phyloP scores from a whole-genome alignment of 1,140 invertebrate species.

The Drosophila gunungcola region DNA sequence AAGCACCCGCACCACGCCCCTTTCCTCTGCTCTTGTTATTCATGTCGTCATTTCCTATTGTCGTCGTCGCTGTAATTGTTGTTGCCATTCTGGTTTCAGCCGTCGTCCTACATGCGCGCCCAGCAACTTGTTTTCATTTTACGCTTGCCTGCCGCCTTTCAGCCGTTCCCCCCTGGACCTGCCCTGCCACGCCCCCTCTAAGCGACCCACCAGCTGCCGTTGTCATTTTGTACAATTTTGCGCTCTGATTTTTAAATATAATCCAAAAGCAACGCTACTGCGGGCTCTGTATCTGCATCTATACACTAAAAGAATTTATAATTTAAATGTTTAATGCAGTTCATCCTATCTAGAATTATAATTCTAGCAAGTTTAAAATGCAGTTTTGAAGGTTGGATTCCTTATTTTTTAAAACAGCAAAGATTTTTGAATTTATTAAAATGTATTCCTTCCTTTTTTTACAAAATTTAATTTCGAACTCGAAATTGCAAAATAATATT shows the following conservation, averaged over 20 bases:
- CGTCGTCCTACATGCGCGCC: constrained; percentile 74
- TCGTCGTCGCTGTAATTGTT: constrained; percentile 77
- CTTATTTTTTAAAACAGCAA: too few relatives aligned
- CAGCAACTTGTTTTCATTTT: constrained; percentile 81
- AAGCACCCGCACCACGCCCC: constrained; percentile 4
- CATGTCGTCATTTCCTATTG: constrained; percentile 83
- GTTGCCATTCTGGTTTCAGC: constrained; percentile 77
- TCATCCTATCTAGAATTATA: too few relatives aligned
- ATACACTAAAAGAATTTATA: not conserved
- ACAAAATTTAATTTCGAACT: too few relatives aligned
- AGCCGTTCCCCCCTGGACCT: constrained; percentile 22
- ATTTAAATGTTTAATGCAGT: too few relatives aligned
- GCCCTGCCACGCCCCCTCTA: not conserved
- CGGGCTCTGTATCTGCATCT: constrained; percentile 29
- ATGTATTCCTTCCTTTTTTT: too few relatives aligned
- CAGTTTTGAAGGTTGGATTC: too few relatives aligned
- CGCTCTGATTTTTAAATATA: constrained; percentile 84
- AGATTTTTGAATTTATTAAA: too few relatives aligned
- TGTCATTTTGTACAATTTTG: constrained; percentile 83
- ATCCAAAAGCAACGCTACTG: constrained; percentile 58
- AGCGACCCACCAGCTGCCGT: constrained; percentile 44
- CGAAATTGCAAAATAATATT: too few relatives aligned
- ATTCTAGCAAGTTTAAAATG: too few relatives aligned
- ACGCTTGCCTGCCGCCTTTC: constrained; percentile 79
- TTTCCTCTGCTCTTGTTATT: constrained; percentile 68